A percentile compares a stretch with the other conserved stretches of the same genome.
These are phyloP conservation scores for Sarcophaga rosellei DNA, from an alignment of 2,888 invertebrate species.

Conservation along the genomic window DNA sequence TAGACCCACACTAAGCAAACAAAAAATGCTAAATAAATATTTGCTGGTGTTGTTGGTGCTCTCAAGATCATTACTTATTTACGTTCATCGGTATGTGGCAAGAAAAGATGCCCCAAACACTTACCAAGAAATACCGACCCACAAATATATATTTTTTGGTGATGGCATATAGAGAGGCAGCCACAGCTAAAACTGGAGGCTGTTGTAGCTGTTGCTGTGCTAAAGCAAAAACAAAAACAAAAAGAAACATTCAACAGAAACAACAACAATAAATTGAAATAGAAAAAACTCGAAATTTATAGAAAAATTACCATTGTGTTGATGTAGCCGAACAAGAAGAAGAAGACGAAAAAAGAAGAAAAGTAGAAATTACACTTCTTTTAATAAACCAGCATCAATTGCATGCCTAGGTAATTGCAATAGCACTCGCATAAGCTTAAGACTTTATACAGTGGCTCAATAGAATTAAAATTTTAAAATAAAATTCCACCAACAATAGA, in stretches of 20 bases:
- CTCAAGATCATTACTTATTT: slow-evolving; percentile 46
- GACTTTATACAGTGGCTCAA: slow-evolving; percentile 7
- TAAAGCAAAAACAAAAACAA: no score
- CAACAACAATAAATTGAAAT: slow-evolving; percentile 16
- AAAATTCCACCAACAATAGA: not conserved
- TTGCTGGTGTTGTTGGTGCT: slow-evolving; percentile 6
- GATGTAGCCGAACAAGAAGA: not conserved
- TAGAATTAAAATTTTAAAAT: not conserved
- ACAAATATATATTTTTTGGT: not conserved
- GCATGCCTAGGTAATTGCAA: slow-evolving; percentile 63
- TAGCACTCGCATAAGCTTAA: slow-evolving; percentile 33
- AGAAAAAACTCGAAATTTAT: slow-evolving; percentile 56
- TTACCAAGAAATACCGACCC: not conserved
- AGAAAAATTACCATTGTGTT: slow-evolving; percentile 34
- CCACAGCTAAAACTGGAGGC: no score
- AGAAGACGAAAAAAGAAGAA: not conserved
- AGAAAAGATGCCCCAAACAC: slow-evolving; percentile 46
- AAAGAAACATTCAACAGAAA: not conserved
- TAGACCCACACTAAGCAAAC: slow-evolving; percentile 53
- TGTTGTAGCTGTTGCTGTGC: no score
- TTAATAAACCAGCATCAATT: slow-evolving; percentile 64
- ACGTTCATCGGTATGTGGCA: slow-evolving; percentile 23
- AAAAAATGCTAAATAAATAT: slow-evolving; percentile 24
- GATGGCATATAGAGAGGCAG: no score
- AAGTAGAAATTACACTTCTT: slow-evolving; percentile 60